A percentile compares a stretch with the other conserved stretches of the same genome.
Evolutionary conservation across 2,797 vertebrate species (phyloP).

Genomic region (Caiman crocodilus): DNA sequence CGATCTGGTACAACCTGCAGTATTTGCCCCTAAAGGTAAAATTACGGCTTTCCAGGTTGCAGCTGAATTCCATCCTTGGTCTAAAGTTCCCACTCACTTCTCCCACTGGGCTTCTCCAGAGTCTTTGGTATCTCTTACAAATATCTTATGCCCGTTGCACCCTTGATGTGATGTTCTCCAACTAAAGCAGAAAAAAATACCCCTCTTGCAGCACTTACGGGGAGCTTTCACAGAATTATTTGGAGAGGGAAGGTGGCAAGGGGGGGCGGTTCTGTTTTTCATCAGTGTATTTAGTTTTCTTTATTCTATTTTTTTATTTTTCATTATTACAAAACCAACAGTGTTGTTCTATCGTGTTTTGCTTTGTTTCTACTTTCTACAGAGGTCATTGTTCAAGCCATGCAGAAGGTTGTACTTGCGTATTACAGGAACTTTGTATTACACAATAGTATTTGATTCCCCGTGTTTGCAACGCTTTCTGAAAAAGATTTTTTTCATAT

Average conservation of each 20-base stretch:
- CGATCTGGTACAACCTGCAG: constrained; percentile 26
- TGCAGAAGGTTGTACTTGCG: background rate
- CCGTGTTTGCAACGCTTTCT: background rate
- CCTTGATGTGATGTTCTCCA: background rate
- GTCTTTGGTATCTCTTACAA: background rate
- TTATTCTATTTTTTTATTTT: background rate
- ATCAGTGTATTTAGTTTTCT: background rate
- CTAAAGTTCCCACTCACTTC: constrained; percentile 31
- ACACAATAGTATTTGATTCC: background rate
- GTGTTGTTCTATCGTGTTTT: background rate
- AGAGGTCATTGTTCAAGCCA: background rate
- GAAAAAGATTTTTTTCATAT: constrained; percentile 48
- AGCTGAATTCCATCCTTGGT: constrained; percentile 35
- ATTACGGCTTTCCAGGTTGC: background rate
- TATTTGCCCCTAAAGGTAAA: constrained; percentile 7
- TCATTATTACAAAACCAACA: background rate
- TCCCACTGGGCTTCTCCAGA: background rate
- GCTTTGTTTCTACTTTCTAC: background rate
- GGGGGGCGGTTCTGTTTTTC: background rate
- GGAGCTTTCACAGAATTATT: background rate
- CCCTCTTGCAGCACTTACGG: background rate
- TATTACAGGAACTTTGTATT: background rate
- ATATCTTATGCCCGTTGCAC: constrained; percentile 37
- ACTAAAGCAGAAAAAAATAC: constrained; percentile 37
- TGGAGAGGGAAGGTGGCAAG: no score